phyloP scores from a whole-genome alignment of 2,888 invertebrate genomes.

The Rosalia funebris region DNA sequence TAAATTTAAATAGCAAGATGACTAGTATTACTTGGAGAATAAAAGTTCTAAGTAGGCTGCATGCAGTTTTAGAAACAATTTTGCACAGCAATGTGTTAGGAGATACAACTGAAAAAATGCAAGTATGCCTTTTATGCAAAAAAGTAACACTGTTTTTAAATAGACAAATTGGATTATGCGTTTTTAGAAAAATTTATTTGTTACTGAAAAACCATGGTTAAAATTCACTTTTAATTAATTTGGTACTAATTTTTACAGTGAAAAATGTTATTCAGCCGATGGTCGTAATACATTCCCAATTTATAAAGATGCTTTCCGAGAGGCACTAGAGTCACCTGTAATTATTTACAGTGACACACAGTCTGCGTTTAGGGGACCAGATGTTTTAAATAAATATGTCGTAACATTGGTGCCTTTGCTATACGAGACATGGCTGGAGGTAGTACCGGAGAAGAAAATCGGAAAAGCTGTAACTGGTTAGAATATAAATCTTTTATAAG shows the following conservation, averaged over 20 bases:
- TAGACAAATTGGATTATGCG: too few relatives aligned
- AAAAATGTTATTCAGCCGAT: background rate
- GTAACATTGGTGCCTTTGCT: slow-evolving; percentile 79
- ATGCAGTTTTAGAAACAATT: slow-evolving; percentile 67
- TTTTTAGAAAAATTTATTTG: too few relatives aligned
- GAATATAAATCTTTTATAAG: slow-evolving; percentile 2
- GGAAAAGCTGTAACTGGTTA: slow-evolving; percentile 33
- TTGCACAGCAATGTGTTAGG: slow-evolving; percentile 31
- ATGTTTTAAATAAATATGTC: slow-evolving; percentile 70
- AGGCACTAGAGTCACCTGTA: slow-evolving; percentile 25
- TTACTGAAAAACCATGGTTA: too few relatives aligned
- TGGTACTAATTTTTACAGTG: background rate
- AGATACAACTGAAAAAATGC: slow-evolving; percentile 22
- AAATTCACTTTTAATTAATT: background rate
- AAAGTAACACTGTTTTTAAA: too few relatives aligned
- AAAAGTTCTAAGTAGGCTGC: slow-evolving; percentile 78
- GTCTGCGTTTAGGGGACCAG: background rate
- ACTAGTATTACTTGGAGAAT: slow-evolving; percentile 84
- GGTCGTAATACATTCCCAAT: slow-evolving; percentile 33
- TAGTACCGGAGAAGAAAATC: slow-evolving; percentile 65
- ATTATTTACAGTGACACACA: slow-evolving; percentile 23
- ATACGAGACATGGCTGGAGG: slow-evolving; percentile 87
- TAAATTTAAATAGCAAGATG: slow-evolving; percentile 76
- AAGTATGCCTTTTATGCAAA: background rate
- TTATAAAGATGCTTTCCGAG: slow-evolving; percentile 33